Base-by-base conservation (phyloP, 2,113 vertebrate species). In the Ranitomeya variabilis region DNA sequence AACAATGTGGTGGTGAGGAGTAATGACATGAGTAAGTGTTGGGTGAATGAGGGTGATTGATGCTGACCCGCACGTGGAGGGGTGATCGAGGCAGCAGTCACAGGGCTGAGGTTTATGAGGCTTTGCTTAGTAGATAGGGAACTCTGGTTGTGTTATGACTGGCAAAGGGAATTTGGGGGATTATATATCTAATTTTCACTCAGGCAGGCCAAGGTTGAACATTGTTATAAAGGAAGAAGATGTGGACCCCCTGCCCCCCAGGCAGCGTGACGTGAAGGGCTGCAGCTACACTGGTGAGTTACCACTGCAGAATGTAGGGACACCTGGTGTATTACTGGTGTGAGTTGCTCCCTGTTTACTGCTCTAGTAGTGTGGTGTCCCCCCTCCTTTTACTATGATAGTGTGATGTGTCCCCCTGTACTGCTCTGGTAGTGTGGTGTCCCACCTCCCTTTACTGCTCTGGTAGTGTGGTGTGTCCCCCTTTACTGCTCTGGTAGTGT, bases 211-310 rank as follows among this genome's bases (percentile, higher is more conserved):
- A 11, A 45, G 26, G 45, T 9, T 60, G 12, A 74, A 87, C 14
- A 45, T 77, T 21, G 45, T 66, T 2, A 37, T 88, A 13, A 88
- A 83, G 31, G 71, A 88, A 9, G 87, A 88, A 26, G 79, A 14
- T 4, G 26, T 37, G n/a, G 62, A 80, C 0, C 21, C 1, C 16
- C 0, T 7, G n/a, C 18, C 6, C 0, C 26, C 80, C 7, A 10
- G 54, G 3, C 16, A 23, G n/a, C 37, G 59, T 7, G 71, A 15
- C 37, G 1, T 10, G 14, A 55, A 52, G 31, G 67, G 60, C 0
- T n/a, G 26, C 37, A 37, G 11, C 67, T 74, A 26, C n/a, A 5
- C 45, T 3, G 79, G 87, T 83, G 60, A 78, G 71, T 18, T 5
- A 64, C 62, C 8, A 45, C 37, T 45, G 37, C 55, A 5, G 55